Evolutionary conservation across 2,797 vertebrate genomes (phyloP).

Genomic region (Sarcoramphus papa): DNA sequence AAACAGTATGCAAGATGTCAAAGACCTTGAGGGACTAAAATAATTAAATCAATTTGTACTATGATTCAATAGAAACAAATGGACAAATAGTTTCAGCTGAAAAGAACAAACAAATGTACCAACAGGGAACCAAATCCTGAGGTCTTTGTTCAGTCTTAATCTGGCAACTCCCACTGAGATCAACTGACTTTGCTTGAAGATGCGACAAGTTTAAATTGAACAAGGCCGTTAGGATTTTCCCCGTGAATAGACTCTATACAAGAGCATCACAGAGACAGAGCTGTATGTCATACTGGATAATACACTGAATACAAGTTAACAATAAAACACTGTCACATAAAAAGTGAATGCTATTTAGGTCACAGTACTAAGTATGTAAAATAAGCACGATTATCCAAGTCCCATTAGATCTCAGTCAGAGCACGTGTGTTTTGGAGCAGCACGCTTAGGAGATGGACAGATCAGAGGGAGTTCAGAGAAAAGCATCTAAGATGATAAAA

Average conservation of each 20-base stretch:
- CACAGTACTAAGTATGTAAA: constrained; percentile 21
- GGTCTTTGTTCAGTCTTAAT: constrained; percentile 24
- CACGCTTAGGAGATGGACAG: neutral
- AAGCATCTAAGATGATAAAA: constrained; percentile 27
- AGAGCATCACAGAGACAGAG: neutral
- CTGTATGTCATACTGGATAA: neutral
- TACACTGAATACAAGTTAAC: neutral
- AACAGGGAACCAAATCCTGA: neutral
- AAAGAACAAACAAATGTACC: constrained; percentile 20
- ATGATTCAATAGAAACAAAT: constrained; percentile 14
- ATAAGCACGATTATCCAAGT: neutral
- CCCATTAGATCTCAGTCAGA: neutral
- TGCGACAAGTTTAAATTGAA: neutral
- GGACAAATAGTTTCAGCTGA: constrained; percentile 6
- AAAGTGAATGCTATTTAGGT: constrained; percentile 20
- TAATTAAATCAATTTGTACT: constrained; percentile 40
- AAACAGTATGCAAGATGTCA: neutral
- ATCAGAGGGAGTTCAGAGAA: constrained; percentile 13
- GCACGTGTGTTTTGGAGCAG: neutral
- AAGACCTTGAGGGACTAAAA: neutral
- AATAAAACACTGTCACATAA: neutral
- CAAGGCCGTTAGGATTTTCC: neutral
- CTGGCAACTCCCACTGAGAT: constrained; percentile 8
- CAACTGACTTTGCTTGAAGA: neutral
- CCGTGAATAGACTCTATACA: neutral